Evolutionary conservation across 2,888 invertebrate genomes (phyloP).

Genomic region (Eudasyphora cyanicolor): DNA sequence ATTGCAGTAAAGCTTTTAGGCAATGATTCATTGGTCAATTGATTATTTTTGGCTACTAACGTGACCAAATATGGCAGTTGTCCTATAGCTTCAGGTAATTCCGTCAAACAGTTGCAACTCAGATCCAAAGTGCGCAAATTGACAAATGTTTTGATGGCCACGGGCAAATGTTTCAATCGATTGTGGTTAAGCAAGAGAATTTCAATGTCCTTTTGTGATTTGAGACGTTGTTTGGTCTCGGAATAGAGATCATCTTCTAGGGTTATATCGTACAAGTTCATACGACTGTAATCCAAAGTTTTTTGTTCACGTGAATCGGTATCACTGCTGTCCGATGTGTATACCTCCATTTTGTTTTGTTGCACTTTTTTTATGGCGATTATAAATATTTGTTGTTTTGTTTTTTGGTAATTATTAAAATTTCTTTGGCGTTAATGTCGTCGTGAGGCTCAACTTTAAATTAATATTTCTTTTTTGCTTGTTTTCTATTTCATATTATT

Average conservation of each 20-base stretch:
- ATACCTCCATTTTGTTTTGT: conserved; percentile 84
- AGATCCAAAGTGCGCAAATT: conserved; percentile 91
- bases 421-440: background rate
- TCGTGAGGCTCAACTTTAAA: background rate
- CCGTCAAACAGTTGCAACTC: conserved; percentile 90
- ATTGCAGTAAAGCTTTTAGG: conserved; percentile 91
- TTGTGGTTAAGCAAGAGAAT: conserved; percentile 93
- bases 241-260: conserved; percentile 83
- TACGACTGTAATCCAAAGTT: conserved; percentile 86
- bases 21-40: conserved; percentile 89
- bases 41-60: conserved; percentile 94
- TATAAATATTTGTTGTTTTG: background rate
- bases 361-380: background rate
- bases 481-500: conserved; percentile 43
- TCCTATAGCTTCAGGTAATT: conserved; percentile 89
- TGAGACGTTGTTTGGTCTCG: conserved; percentile 70
- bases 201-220: conserved; percentile 82
- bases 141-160: conserved; percentile 83
- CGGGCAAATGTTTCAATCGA: conserved; percentile 86
- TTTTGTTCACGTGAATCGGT: conserved; percentile 87
- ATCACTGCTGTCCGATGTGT: conserved; percentile 92
- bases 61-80: conserved; percentile 88
- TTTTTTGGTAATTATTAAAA: background rate
- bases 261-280: conserved; percentile 80
- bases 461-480: background rate